Base-by-base conservation (phyloP, 2,888 invertebrate species). In the Linyphia triangularis region DNA sequence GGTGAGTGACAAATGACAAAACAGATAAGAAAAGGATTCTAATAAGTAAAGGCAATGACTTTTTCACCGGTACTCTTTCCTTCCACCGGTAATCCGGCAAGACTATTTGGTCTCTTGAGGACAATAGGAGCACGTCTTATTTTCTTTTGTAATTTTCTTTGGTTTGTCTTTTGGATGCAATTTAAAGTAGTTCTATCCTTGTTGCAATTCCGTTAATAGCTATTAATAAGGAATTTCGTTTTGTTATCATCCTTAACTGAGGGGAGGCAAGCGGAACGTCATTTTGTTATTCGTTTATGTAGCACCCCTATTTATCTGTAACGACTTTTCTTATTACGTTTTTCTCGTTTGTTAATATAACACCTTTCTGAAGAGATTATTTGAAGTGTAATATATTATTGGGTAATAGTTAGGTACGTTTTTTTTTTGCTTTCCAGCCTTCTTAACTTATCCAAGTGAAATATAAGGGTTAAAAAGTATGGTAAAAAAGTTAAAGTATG, bases 101-200 rank as follows among this genome's bases (percentile, higher is more conserved):
- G 61, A 59, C 63, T 77, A 77, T 77, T 77, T 7, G n/a, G 13
- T 7, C 61, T 7, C 24, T 57, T n/a, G n/a, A n/a, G 16, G 37
- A 77, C 77, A 77, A 77, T 77, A 13, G 77, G 22, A 63, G 22
- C 10, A 22, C 28, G 26, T 70, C 24, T 22, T 33, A 33, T 1
- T 67, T 67, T 67, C 24, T n/a, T 70, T 26, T 43, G 40, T 10
- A 10, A 61, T 28, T 75, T 75, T n/a, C n/a, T 77, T 40, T 37
- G 30, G 16, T 26, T 51, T n/a, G n/a, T 51, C 51, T 51, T 16
- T 10, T 40, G 9, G 40, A 40, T 16, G 40, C 40, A 13, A 9
- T 9, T 3, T 4, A 43, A 43, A 16, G 16, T 10, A 10, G 16
- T 22, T 72, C 28, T 37, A 57, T 30, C 28, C 7, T 0, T 26